A percentile compares a stretch with the other conserved stretches of the same genome.
phyloP scores from a whole-genome alignment of 1,140 invertebrate genomes.

The Drosophila nasuta region DNA sequence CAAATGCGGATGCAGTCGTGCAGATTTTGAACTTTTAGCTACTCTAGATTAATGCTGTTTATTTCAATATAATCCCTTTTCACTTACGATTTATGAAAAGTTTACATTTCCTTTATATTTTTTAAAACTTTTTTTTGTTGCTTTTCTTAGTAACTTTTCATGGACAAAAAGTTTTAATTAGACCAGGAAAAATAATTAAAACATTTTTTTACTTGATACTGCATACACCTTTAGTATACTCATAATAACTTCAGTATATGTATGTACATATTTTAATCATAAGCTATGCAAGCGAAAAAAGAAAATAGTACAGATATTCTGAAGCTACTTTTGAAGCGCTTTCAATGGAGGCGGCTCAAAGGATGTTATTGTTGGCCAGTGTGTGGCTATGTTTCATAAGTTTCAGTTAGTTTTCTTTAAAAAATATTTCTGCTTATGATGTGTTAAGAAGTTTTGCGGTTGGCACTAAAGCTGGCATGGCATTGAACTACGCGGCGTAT shows the following conservation, averaged over 20 bases:
- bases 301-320: conserved; percentile 31
- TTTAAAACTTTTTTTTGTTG: not conserved
- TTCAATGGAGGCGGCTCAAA: conserved; percentile 30
- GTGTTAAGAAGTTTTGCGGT: conserved; percentile 61
- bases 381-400: conserved; percentile 1
- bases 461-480: conserved; percentile 35
- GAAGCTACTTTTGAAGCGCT: conserved; percentile 11
- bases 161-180: conserved; percentile 29
- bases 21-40: too few relatives aligned
- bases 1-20: too few relatives aligned
- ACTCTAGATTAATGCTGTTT: too few relatives aligned
- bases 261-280: conserved; percentile 69
- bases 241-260: conserved; percentile 12
- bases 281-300: conserved; percentile 27
- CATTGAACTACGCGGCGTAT: conserved; percentile 65
- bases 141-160: not conserved
- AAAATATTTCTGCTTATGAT: conserved; percentile 44
- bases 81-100: not conserved
- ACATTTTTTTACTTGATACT: conserved; percentile 26
- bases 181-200: conserved; percentile 67
- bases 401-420: conserved; percentile 13
- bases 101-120: too few relatives aligned
- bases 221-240: conserved; percentile 27
- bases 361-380: not conserved
- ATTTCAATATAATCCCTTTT: too few relatives aligned